Evolutionary conservation across 2,888 invertebrate genomes (phyloP).

Genomic region (Exephanes ischioxanthus): DNA sequence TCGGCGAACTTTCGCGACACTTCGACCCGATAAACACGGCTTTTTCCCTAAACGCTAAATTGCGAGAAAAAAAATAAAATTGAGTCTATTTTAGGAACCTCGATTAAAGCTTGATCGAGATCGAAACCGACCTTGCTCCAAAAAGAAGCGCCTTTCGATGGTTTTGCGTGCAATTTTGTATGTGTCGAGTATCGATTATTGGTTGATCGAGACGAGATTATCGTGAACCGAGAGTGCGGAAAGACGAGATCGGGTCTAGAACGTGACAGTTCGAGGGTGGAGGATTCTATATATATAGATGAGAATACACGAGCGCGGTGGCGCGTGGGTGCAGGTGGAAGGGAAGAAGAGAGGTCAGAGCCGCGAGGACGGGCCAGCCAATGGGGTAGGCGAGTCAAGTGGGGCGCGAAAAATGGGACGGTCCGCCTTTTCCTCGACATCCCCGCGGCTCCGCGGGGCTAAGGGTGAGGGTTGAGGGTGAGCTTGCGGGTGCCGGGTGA

Average conservation of each 20-base stretch:
- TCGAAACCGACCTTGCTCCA: not conserved
- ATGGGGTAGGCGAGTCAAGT: constrained; percentile 83
- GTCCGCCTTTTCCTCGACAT: constrained; percentile 78
- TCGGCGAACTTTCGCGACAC: constrained; percentile 13
- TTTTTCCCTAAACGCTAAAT: not conserved
- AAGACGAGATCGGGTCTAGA: not conserved
- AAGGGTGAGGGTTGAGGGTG: constrained; percentile 81
- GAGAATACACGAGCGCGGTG: constrained; percentile 37
- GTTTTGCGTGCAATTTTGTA: no score
- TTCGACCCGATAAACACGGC: not conserved
- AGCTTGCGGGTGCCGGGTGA: constrained; percentile 74
- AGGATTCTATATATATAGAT: not conserved
- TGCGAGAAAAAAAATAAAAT: constrained; percentile 5
- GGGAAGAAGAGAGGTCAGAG: constrained; percentile 80
- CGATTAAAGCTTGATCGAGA: not conserved
- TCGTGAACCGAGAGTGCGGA: constrained; percentile 37
- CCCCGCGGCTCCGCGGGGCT: constrained; percentile 51
- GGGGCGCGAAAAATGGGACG: constrained; percentile 84
- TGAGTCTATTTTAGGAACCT: no score
- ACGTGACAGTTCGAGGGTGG: constrained; percentile 36
- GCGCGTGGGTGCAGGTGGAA: constrained; percentile 70
- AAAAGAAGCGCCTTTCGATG: no score
- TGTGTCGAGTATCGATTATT: no score
- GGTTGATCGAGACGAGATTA: not conserved
- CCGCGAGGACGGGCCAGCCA: constrained; percentile 81